Percentiles rank a stretch among this genome's conserved stretches.
Evolutionary conservation across 2,797 vertebrate genomes (phyloP).

Genomic region (Gila robusta): DNA sequence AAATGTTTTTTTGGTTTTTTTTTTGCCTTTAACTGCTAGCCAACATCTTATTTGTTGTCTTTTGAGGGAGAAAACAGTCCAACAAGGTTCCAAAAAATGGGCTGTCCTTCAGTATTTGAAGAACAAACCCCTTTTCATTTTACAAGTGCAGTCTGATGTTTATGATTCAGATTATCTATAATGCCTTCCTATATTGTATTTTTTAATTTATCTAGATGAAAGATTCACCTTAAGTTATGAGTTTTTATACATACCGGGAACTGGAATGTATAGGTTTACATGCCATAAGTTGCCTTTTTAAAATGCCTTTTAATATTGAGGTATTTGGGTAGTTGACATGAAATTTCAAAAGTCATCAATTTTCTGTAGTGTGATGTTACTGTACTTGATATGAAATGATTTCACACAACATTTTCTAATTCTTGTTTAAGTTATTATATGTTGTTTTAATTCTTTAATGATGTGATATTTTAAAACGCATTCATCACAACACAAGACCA

Average conservation of each 20-base stretch:
- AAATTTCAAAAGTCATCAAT: neutral
- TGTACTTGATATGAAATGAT: neutral
- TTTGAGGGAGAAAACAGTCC: neutral
- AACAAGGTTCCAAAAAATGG: neutral
- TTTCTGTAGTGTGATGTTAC: neutral
- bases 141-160: neutral
- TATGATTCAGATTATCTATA: neutral
- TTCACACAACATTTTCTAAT: neutral
- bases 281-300: neutral
- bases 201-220: neutral
- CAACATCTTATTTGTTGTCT: conserved; percentile 18
- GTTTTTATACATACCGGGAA: neutral
- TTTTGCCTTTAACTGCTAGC: conserved; percentile 1
- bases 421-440: neutral
- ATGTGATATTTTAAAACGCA: neutral
- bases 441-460: neutral
- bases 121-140: neutral
- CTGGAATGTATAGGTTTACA: neutral
- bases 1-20: neutral
- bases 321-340: neutral
- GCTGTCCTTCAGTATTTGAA: neutral
- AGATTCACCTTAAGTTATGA: neutral
- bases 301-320: neutral
- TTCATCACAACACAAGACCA: neutral
- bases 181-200: too few relatives aligned